Conservation (phyloP, 2,797 vertebrate species). For the Manis crassicaudata region DNA sequence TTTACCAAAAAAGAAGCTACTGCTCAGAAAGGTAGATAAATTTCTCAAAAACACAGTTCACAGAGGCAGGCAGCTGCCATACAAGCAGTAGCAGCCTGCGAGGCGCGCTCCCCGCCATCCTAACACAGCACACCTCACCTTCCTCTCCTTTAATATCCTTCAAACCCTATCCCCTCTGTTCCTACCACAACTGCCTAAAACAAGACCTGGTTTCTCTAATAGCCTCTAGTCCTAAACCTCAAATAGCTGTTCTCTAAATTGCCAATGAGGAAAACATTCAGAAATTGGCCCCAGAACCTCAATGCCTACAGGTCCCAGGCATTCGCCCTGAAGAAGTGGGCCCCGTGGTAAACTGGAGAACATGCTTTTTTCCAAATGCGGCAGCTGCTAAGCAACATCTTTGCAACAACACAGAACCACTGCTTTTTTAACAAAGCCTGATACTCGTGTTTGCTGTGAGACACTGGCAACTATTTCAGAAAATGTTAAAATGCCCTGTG, state of each 20-base stretch:
- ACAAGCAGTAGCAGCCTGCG: not conserved
- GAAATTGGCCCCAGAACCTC: not conserved
- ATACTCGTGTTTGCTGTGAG: not conserved
- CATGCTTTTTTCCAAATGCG: not conserved
- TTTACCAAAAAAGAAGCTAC: not conserved
- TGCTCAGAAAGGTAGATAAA: not conserved
- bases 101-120: accelerated
- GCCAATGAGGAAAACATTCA: not conserved
- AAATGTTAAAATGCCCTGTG: not conserved
- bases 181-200: not conserved
- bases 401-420: not conserved
- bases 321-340: not conserved
- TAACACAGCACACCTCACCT: accelerated
- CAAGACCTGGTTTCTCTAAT: not conserved
- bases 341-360: not conserved
- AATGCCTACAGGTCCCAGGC: not conserved
- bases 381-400: not conserved
- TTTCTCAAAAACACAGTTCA: not conserved
- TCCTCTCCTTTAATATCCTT: not conserved
- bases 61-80: not conserved
- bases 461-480: not conserved
- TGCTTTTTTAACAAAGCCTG: not conserved
- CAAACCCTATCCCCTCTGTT: not conserved
- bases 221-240: not conserved
- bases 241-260: not conserved